Base-by-base conservation (phyloP, 2,888 invertebrate genomes). In the Leucania comma region DNA sequence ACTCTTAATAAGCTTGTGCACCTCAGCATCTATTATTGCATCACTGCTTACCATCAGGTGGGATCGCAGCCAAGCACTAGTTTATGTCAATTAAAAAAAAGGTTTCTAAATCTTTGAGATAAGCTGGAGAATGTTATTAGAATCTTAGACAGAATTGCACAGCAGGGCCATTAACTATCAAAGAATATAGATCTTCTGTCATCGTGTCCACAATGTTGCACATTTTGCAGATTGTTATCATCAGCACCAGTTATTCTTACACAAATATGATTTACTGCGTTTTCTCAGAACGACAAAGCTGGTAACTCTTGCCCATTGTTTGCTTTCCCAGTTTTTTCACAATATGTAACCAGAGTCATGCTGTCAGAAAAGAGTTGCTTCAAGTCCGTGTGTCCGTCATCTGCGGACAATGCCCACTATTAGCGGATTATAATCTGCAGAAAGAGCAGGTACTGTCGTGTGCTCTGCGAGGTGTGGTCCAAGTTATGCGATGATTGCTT, bases 331-430 rank as follows among this genome's bases (percentile, higher is more conserved):
- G n/a, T n/a, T n/a, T n/a, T n/a, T 85, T 86, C 72, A 17, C 42
- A 42, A 70, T 70, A 68, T 83, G 86, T 85, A 79, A 86, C 84
- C 78, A 84, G 88, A 89, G 89, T 89, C 87, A 89, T 80, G 79
- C 82, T 90, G 86, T 77, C 79, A 82, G 84, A 88, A 87, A 86
- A 85, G 85, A 86, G 87, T 87, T 85, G 89, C 90, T 90, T 90
- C 87, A 86, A 89, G 90, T 89, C 84, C 85, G 87, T 88, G 85
- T 87, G 91, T 91, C 93, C 92, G 91, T 93, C 93, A 91, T 92
- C 90, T 91, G 92, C 71, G 93, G 93, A 95, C 95, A 95, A 95
- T 95, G 95, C 95, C 95, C 94, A 93, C 95, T 94, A 95, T 95
- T 95, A 95, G 91, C 92, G 93, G 93, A 93, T 95, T 94, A 94